Evolutionary conservation across 2,113 vertebrate genomes (phyloP), one percentile per base, ranked within the genome.

Genomic region (Oenanthe oenanthe): DNA sequence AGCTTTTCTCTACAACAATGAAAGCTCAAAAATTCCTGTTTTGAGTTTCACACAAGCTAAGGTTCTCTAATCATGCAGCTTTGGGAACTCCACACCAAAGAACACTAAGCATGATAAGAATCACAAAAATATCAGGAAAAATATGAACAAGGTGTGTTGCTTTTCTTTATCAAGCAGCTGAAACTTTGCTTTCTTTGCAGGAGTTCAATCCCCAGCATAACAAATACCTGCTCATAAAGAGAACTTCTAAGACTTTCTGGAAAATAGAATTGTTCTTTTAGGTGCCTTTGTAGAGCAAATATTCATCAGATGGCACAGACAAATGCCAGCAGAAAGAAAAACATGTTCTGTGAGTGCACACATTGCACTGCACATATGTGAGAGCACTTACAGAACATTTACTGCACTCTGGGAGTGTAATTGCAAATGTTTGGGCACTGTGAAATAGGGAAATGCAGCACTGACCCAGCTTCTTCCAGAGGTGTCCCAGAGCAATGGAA

Each of bases 251-350:
- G 70, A 40, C 73, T 75, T 81, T 58, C 71, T 86, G 72, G 47
- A 84, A 58, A 65, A 38, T 24, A 6, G 26, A 62, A 71, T 73
- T 61, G 18, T 70, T n/a, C 22, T 80, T 89, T 25, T 43, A 47
- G 76, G 43, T 78, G 70, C 73, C 68, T 91, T 70, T 77, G 83
- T 71, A 71, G 68, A 81, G 56, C 89, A 76, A 95, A 92, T 57
- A 28, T 54, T 73, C 63, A 13, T 50, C 15, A 54, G 42, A 40
- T 32, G 72, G 67, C 31, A 10, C 71, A 82, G 82, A 63, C 21
- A 92, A 88, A 87, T 18, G 61, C n/a, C 73, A 66, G 32, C 11
- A 89, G 83, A 56, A 5, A 70, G 60, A 87, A 76, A 63, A 91
- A 68, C 7, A 3, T 10, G 53, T 17, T 28, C 20, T 25, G 7